Conservation (phyloP, 2,797 vertebrate species). For the Pangasius sanitwongsei region DNA sequence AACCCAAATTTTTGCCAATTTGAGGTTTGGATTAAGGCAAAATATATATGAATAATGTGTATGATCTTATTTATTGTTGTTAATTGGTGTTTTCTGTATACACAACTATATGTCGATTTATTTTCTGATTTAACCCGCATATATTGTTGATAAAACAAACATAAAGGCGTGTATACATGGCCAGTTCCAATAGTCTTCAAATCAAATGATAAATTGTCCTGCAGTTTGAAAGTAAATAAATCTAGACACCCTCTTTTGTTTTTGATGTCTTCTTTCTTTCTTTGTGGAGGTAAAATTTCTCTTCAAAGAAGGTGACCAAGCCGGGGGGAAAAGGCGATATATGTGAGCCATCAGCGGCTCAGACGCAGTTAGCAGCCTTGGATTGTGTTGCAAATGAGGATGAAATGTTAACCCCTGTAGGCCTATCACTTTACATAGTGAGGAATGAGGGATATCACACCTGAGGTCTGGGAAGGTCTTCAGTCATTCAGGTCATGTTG, state of each 20-base stretch:
- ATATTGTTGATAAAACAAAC: neutral
- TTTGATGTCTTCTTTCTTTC: neutral
- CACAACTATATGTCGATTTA: neutral
- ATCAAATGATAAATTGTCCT: neutral
- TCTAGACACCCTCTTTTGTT: too few species aligned
- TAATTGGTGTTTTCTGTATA: neutral
- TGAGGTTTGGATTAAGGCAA: neutral
- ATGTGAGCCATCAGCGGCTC: neutral
- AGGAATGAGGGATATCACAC: slow-evolving; percentile 38
- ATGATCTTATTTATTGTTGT: neutral
- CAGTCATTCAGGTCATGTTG: slow-evolving; percentile 66
- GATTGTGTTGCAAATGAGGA: slow-evolving; percentile 52
- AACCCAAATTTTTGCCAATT: neutral
- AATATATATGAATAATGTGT: neutral
- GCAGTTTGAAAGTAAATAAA: neutral
- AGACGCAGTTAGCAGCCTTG: slow-evolving; percentile 8
- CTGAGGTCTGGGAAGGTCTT: slow-evolving; percentile 68
- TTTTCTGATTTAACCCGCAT: neutral
- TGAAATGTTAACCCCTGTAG: slow-evolving; percentile 26
- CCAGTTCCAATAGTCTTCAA: neutral
- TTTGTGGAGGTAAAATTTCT: slow-evolving; percentile 10
- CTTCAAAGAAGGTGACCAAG: neutral
- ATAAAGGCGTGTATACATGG: neutral
- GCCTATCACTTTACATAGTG: slow-evolving; percentile 31
- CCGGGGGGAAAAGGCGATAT: neutral